Percentiles rank a stretch among this genome's conserved stretches.
These are phyloP conservation scores for Brenthis daphne DNA, from an alignment of 2,888 invertebrate genomes.

Conservation along the genomic window DNA sequence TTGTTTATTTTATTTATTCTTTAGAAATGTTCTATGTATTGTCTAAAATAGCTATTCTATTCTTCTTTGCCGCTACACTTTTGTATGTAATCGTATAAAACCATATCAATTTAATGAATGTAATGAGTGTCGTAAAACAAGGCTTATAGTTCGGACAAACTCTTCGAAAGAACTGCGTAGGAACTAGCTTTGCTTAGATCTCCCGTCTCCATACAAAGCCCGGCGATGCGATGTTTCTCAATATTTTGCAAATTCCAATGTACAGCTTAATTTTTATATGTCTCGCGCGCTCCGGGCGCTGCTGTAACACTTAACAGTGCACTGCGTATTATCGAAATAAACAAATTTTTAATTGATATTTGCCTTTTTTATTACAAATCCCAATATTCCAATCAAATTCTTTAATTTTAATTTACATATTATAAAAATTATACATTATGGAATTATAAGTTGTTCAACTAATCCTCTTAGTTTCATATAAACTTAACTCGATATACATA, in stretches of 20 bases:
- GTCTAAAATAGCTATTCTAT: constrained; percentile 7
- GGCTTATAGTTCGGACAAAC: constrained; percentile 8
- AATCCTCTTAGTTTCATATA: too few relatives aligned
- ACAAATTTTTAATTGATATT: constrained; percentile 60
- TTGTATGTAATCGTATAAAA: constrained; percentile 15
- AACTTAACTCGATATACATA: too few relatives aligned
- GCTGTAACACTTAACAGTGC: constrained; percentile 47
- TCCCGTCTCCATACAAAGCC: constrained; percentile 16
- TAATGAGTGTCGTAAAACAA: constrained; percentile 21
- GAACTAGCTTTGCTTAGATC: constrained; percentile 23
- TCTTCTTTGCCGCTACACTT: neutral
- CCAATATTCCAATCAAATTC: neutral
- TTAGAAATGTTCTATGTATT: constrained; percentile 8
- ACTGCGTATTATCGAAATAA: constrained; percentile 70
- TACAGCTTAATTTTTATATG: constrained; percentile 31
- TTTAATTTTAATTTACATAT: too few relatives aligned
- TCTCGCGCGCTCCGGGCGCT: constrained; percentile 8
- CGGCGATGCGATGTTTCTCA: constrained; percentile 26
- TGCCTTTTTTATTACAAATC: constrained; percentile 34
- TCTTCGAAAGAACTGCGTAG: neutral
- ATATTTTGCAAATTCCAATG: constrained; percentile 22
- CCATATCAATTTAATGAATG: constrained; percentile 21
- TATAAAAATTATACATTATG: too few relatives aligned
- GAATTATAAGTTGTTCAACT: too few relatives aligned
- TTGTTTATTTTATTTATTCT: constrained; percentile 11